Base-by-base conservation (phyloP, 1,140 invertebrate genomes). In the Drosophila simulans region DNA sequence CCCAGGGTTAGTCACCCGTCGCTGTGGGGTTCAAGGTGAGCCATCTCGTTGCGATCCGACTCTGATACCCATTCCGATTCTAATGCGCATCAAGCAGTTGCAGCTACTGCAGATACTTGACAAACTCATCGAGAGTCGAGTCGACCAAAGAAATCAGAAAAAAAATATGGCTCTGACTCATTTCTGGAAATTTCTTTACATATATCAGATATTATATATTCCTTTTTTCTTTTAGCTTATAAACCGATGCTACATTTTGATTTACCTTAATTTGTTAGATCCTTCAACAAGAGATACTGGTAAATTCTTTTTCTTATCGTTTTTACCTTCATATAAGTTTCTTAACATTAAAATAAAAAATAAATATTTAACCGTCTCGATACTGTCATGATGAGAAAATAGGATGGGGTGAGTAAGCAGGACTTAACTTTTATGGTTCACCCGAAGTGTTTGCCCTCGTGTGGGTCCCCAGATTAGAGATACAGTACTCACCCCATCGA, bases 21-120 rank as follows among this genome's bases (percentile, higher is more conserved):
- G 40, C 58, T 34, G 13, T 52, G 31, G 60, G 79, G 82, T 85
- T 85, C 82, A 85, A 86, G 83, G 83, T 80, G 66, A 86, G 59
- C 58, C 79, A 53, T 76, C 52, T 63, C 82, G 49, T 53, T 73
- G 5, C 25, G 51, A 65, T 75, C 10, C 34, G 45, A 42, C 43
- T 65, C 31, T 52, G 59, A 65, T 52, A 51, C 43, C 43, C 42
- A 72, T 72, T 72, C 15, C 22, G 70, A 74, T 75, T 75, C 71
- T 75, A 75, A 75, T 74, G 71, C 71, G 70, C 70, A 73, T 48
- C 58, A 54, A 37, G 25, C 17, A 15, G 49, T 37, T 58, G 43
- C 43, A 58, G 53, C 69, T 40, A 49, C 43, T 46, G n/a, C 58
- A 63, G 66, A 70, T 20, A 49, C 65, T 34, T 31, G 5, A 13